Percentiles rank a stretch among this genome's conserved stretches.
Conservation (phyloP, 2,113 vertebrate genomes). For the Tenrec ecaudatus region DNA sequence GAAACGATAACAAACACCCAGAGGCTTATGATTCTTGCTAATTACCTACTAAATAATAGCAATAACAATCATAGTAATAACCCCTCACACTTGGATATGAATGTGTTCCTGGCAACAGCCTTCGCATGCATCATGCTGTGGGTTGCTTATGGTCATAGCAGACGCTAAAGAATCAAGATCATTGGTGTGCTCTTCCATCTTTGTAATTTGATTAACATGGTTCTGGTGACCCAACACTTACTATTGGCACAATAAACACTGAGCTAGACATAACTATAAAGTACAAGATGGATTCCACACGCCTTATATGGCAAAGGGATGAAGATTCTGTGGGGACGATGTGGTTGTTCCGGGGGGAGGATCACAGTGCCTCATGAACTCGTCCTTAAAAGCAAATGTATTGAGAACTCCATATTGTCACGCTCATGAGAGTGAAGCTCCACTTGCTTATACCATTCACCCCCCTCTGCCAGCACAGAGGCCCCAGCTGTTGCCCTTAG, state of each 20-base stretch:
- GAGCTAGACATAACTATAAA: not conserved
- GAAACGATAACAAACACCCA: not conserved
- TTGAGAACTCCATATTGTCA: not conserved
- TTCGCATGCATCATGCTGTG: not conserved
- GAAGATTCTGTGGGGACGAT: accelerated
- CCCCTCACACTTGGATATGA: not conserved
- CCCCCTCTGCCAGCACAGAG: slow-evolving; percentile 41
- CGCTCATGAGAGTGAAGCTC: slow-evolving; percentile 15
- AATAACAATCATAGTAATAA: not conserved
- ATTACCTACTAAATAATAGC: not conserved
- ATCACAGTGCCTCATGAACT: not conserved
- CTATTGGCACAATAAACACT: not conserved
- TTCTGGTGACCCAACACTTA: not conserved
- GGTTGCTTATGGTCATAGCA: not conserved
- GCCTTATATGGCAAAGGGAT: not conserved
- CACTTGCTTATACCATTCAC: slow-evolving; percentile 56
- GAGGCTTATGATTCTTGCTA: slow-evolving; percentile 23
- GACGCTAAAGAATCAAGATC: not conserved
- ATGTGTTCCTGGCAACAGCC: not conserved
- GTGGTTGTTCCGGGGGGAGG: not conserved
- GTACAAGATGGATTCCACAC: not conserved
- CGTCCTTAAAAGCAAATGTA: not conserved
- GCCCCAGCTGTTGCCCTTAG: slow-evolving; percentile 70
- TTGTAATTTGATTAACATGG: slow-evolving; percentile 9
- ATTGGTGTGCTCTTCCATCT: not conserved